These are phyloP conservation scores for Rhyacophila evoluta DNA, from an alignment of 2,888 invertebrate genomes.

Conservation along the genomic window DNA sequence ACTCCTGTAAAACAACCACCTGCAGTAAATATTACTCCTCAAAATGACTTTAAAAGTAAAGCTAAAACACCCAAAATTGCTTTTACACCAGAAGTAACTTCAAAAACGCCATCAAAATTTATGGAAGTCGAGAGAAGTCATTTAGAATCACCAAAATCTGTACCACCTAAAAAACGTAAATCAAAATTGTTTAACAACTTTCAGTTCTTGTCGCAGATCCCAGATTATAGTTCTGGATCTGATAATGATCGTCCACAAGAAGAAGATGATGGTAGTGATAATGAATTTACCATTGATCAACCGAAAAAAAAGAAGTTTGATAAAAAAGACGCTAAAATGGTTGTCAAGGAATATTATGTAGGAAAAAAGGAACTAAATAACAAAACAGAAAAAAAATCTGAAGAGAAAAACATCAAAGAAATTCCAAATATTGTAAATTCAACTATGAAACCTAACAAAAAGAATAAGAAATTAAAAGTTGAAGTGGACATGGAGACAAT, in stretches of 20 bases:
- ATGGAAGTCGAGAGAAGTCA: conserved; percentile 11
- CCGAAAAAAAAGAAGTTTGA: conserved; percentile 16
- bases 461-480: background rate
- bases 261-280: conserved; percentile 27
- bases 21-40: conserved; percentile 60
- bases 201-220: conserved; percentile 44
- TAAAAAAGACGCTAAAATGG: conserved; percentile 23
- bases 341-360: conserved; percentile 47
- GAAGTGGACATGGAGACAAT: background rate
- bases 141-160: conserved; percentile 45
- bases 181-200: conserved; percentile 50
- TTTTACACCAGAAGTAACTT: conserved; percentile 41
- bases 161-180: conserved; percentile 36
- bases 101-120: conserved; percentile 26
- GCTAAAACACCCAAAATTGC: conserved; percentile 43
- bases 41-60: conserved; percentile 34
- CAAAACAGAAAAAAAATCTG: background rate
- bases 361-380: conserved; percentile 34
- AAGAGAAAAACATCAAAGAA: background rate
- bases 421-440: background rate
- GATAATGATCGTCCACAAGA: conserved; percentile 20
- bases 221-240: conserved; percentile 38
- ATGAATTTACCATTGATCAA: background rate
- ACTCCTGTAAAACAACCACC: conserved; percentile 67
- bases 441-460: background rate